phyloP scores from a whole-genome alignment of 2,888 invertebrate genomes.

The Agonopterix subpropinquella region DNA sequence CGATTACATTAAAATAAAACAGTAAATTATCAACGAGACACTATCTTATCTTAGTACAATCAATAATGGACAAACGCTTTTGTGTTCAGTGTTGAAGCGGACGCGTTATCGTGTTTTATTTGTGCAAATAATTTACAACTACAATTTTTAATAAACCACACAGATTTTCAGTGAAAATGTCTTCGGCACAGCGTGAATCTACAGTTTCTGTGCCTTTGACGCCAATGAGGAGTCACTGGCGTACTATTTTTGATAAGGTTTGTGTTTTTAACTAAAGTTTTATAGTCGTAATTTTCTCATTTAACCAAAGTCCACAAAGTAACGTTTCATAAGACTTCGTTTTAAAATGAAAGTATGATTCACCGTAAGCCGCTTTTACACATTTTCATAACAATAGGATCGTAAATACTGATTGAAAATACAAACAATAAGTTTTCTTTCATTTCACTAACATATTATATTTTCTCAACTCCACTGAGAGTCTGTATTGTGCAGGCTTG shows the following conservation, averaged over 20 bases:
- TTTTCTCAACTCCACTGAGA: no score
- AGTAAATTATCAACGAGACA: conserved; percentile 19
- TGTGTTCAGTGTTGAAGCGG: conserved; percentile 22
- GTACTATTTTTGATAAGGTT: conserved; percentile 69
- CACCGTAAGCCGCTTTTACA: no score
- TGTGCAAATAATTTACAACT: conserved; percentile 20
- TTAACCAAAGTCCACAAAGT: background rate
- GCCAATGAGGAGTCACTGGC: conserved; percentile 67
- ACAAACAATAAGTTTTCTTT: background rate
- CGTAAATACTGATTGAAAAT: background rate
- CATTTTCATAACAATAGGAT: background rate
- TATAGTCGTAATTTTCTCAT: conserved; percentile 8
- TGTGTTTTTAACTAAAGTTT: no score
- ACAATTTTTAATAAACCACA: conserved; percentile 17
- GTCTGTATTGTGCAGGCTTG: no score
- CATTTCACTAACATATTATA: no score
- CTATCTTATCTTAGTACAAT: conserved; percentile 54
- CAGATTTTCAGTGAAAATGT: conserved; percentile 47
- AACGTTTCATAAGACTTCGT: background rate
- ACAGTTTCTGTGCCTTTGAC: conserved; percentile 60
- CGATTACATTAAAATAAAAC: conserved; percentile 17
- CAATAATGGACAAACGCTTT: conserved; percentile 35
- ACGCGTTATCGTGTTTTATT: conserved; percentile 30
- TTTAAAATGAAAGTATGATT: background rate
- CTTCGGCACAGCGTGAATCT: conserved; percentile 49